Evolutionary conservation across 2,888 invertebrate genomes (phyloP).

Genomic region (Halocaridina rubra): DNA sequence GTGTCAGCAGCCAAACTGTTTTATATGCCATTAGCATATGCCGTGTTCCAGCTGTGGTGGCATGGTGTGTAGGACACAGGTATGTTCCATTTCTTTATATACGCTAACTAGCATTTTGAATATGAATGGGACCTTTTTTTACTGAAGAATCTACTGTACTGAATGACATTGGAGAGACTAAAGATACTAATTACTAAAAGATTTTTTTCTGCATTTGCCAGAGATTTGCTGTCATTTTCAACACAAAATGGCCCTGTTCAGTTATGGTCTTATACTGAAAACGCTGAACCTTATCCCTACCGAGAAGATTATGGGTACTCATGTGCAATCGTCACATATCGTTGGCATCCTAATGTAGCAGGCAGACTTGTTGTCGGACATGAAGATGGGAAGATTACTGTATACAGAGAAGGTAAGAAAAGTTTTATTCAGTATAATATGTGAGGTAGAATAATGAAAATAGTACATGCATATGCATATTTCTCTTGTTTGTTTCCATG

Average conservation of each 20-base stretch:
- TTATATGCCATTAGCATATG: constrained; percentile 66
- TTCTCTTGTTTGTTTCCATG: too few species aligned
- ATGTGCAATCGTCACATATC: constrained; percentile 62
- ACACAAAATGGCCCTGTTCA: constrained; percentile 56
- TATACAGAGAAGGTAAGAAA: constrained; percentile 55
- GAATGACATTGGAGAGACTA: too few species aligned
- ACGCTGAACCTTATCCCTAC: constrained; percentile 55
- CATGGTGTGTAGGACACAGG: constrained; percentile 67
- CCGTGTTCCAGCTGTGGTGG: constrained; percentile 66
- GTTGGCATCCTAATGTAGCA: constrained; percentile 67
- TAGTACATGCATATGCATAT: too few species aligned
- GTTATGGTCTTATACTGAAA: constrained; percentile 58
- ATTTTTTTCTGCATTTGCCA: neutral
- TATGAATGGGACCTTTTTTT: too few species aligned
- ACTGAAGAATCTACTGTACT: too few species aligned
- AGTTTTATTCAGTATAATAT: too few species aligned
- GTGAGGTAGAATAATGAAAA: too few species aligned
- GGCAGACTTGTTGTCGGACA: constrained; percentile 66
- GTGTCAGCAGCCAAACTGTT: constrained; percentile 67
- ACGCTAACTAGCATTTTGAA: too few species aligned
- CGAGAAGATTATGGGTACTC: constrained; percentile 64
- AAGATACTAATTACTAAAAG: too few species aligned
- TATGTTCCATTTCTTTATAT: too few species aligned
- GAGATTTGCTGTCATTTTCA: constrained; percentile 63
- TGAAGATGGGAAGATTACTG: constrained; percentile 58